phyloP scores from a whole-genome alignment of 2,888 invertebrate species.

The Hyposoter dolosus region DNA sequence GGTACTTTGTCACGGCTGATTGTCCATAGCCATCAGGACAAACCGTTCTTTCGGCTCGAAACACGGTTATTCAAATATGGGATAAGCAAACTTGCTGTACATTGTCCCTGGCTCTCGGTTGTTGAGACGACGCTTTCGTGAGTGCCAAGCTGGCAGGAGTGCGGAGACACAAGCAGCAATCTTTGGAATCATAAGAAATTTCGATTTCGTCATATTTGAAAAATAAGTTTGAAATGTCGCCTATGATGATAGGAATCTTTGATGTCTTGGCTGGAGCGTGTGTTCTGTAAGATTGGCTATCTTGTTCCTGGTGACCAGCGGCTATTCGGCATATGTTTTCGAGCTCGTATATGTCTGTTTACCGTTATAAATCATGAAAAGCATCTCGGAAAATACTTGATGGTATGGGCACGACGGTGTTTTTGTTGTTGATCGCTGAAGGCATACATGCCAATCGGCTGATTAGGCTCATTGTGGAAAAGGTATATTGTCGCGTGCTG shows the following conservation, averaged over 20 bases:
- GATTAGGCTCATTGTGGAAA: conserved; percentile 82
- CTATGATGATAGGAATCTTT: conserved; percentile 30
- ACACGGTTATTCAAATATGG: conserved; percentile 13
- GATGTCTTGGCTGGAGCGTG: not conserved
- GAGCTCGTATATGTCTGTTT: conserved; percentile 19
- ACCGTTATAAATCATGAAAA: conserved; percentile 74
- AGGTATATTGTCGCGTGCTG: conserved; percentile 63
- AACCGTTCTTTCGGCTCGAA: conserved; percentile 17
- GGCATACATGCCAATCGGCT: conserved; percentile 78
- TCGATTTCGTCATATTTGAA: not conserved
- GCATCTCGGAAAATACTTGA: conserved; percentile 34
- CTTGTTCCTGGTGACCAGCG: not conserved
- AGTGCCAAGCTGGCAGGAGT: not conserved
- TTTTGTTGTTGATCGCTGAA: conserved; percentile 79
- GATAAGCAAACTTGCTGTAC: not conserved
- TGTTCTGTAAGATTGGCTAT: not conserved
- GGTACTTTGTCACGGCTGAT: conserved; percentile 41
- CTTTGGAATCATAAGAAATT: not conserved
- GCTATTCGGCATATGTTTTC: conserved; percentile 14
- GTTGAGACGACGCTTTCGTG: not conserved
- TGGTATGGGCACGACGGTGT: conserved; percentile 62
- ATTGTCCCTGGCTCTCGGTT: not conserved
- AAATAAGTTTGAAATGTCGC: not conserved
- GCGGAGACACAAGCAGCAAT: not conserved
- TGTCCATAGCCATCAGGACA: not conserved